Evolutionary conservation across 1,140 invertebrate genomes (phyloP).

Genomic region (Drosophila ananassae): DNA sequence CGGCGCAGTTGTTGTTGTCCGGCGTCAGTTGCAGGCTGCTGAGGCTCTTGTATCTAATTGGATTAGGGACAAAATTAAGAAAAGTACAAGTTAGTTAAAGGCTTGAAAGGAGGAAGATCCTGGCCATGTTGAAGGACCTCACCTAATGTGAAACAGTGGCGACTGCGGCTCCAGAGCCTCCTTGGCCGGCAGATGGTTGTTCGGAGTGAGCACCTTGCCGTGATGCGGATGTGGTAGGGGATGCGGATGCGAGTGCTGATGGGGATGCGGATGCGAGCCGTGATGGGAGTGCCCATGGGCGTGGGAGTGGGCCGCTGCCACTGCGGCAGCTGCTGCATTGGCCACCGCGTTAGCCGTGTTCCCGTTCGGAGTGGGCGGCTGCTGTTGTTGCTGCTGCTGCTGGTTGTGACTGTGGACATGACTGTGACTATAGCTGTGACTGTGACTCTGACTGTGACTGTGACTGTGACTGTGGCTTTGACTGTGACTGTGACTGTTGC

Average conservation of each 20-base stretch:
- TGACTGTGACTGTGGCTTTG: constrained; percentile 67
- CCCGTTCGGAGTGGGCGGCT: constrained; percentile 58
- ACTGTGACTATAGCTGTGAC: constrained; percentile 30
- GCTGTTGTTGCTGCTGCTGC: constrained; percentile 48
- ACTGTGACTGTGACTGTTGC: constrained; percentile 59
- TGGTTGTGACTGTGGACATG: constrained; percentile 13
- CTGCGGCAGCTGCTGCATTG: constrained; percentile 53
- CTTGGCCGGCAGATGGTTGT: constrained; percentile 77
- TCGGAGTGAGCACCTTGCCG: constrained; percentile 80
- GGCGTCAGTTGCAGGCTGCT: constrained; percentile 83
- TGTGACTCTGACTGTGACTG: constrained; percentile 59
- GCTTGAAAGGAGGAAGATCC: no score
- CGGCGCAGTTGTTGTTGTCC: constrained; percentile 65
- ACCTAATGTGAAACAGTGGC: constrained; percentile 84
- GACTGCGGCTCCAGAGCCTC: constrained; percentile 80
- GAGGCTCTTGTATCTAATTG: constrained; percentile 79
- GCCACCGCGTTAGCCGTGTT: constrained; percentile 16
- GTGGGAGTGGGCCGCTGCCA: constrained; percentile 23
- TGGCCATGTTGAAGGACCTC: not conserved
- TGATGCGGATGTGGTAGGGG: constrained; percentile 59
- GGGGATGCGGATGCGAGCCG: constrained; percentile 29
- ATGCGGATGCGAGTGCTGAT: constrained; percentile 41
- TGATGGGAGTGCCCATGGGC: constrained; percentile 55
- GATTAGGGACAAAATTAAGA: not conserved
- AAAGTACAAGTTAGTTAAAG: not conserved